Conservation (phyloP, 2,888 invertebrate genomes). For the Notocelia uddmanniana region DNA sequence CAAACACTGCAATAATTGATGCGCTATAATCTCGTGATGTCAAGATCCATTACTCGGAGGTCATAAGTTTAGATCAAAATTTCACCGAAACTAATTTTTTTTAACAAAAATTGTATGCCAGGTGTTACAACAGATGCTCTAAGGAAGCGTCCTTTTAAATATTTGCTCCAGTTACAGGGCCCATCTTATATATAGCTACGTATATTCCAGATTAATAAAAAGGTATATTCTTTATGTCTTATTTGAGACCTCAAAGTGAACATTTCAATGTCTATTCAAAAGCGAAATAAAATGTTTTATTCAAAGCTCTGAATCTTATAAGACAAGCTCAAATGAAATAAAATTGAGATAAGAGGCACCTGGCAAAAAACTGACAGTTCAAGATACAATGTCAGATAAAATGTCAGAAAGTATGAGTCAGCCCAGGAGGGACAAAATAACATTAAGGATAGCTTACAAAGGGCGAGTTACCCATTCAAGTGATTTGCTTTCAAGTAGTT, state of each 20-base stretch:
- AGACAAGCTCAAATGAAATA: conserved; percentile 5
- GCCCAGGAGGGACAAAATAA: conserved; percentile 7
- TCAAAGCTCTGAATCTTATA: conserved; percentile 15
- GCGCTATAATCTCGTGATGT: no score
- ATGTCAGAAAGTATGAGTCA: conserved; percentile 31
- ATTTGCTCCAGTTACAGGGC: no score
- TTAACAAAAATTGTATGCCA: no score
- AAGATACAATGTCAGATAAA: conserved; percentile 25
- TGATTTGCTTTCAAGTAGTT: background rate
- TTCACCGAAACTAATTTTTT: no score
- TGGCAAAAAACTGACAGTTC: conserved; percentile 21
- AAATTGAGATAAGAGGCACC: conserved; percentile 9
- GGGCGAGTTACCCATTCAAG: background rate
- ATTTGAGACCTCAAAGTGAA: background rate
- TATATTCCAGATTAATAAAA: no score
- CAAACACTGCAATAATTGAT: no score
- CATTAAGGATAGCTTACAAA: background rate
- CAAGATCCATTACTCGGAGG: no score
- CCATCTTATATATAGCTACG: no score
- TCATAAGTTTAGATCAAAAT: no score
- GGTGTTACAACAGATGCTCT: no score
- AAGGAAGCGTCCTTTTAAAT: no score
- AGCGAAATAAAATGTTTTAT: background rate
- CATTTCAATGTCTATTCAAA: background rate
- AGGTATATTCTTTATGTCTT: no score